Conservation (phyloP, 2,888 invertebrate species). For the Cynaeus angustus region DNA sequence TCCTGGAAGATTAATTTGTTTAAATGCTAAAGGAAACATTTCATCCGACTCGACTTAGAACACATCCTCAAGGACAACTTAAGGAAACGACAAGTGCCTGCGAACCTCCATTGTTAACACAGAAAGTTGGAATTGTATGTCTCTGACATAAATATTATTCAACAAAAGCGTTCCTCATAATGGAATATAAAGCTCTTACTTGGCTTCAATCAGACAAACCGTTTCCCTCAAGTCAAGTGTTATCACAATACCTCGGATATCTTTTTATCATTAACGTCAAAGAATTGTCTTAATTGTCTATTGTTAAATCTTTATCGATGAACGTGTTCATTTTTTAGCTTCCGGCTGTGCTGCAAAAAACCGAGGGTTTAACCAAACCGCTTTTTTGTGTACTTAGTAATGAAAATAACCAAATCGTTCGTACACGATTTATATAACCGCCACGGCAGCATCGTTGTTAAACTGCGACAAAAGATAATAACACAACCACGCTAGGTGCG, state of each 20-base stretch:
- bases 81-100: constrained; percentile 62
- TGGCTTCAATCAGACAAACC: constrained; percentile 55
- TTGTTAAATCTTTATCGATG: constrained; percentile 42
- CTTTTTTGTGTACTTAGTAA: constrained; percentile 26
- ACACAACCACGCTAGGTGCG: background rate
- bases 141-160: constrained; percentile 69
- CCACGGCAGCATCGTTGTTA: background rate
- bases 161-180: constrained; percentile 66
- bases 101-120: constrained; percentile 67
- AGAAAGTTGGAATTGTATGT: constrained; percentile 67
- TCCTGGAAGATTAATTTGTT: constrained; percentile 54
- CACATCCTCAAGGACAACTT: constrained; percentile 58
- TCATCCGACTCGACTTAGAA: constrained; percentile 54
- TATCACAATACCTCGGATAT: constrained; percentile 51
- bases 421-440: constrained; percentile 2
- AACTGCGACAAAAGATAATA: constrained; percentile 21
- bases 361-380: constrained; percentile 31
- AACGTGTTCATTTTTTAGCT: background rate
- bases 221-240: constrained; percentile 51
- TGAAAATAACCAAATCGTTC: constrained; percentile 11
- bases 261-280: constrained; percentile 47
- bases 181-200: constrained; percentile 64
- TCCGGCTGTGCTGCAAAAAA: constrained; percentile 16
- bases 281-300: constrained; percentile 51
- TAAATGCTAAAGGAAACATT: constrained; percentile 59